Evolutionary conservation across 2,888 invertebrate genomes (phyloP).

Genomic region (Heliconius cydno): DNA sequence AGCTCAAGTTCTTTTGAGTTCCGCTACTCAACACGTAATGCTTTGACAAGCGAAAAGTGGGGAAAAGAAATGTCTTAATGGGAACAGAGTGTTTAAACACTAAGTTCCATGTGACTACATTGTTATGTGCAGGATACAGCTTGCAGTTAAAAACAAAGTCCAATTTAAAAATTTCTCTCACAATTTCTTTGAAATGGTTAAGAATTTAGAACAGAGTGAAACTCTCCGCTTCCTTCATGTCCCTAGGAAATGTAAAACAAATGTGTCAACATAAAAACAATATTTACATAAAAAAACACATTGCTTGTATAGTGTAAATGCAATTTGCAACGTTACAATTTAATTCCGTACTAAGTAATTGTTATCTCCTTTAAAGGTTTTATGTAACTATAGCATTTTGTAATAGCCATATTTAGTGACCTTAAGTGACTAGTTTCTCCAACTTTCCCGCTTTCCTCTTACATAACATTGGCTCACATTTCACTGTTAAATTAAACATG

Average conservation of each 20-base stretch:
- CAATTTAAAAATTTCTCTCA: not conserved
- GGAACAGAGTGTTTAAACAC: too few relatives aligned
- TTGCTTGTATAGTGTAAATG: not conserved
- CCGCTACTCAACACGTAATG: too few relatives aligned
- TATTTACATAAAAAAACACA: not conserved
- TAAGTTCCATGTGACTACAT: too few relatives aligned
- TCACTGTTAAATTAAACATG: constrained; percentile 25
- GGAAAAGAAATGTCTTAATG: too few relatives aligned
- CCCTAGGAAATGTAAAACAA: not conserved
- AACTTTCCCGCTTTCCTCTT: constrained; percentile 33
- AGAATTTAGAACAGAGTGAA: not conserved
- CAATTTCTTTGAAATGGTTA: not conserved
- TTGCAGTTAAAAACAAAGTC: too few relatives aligned
- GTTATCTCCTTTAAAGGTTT: constrained; percentile 16
- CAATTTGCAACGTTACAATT: not conserved
- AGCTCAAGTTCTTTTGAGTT: too few relatives aligned
- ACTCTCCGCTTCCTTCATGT: not conserved
- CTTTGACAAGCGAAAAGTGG: too few relatives aligned
- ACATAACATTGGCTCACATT: constrained; percentile 22
- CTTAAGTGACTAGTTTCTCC: constrained; percentile 26
- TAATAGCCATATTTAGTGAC: constrained; percentile 7
- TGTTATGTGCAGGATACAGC: too few relatives aligned
- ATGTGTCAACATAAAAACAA: not conserved
- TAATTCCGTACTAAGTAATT: not conserved
- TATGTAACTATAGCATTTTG: constrained; percentile 13